Conservation (phyloP, 2,797 vertebrate genomes). For the Melanogrammus aeglefinus region DNA sequence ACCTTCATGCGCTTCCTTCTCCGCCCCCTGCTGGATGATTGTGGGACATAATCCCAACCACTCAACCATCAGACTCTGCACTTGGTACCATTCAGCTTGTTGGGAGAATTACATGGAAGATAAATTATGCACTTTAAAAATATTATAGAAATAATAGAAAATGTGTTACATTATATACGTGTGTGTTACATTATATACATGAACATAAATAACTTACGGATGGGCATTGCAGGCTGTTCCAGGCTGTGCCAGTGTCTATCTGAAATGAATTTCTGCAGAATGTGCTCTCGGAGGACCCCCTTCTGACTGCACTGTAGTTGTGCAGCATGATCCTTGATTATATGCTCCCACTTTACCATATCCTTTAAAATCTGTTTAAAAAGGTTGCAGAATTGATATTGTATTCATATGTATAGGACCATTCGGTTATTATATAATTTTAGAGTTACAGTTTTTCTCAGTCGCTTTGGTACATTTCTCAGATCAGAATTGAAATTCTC, state of each 20-base stretch:
- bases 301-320: conserved; percentile 74
- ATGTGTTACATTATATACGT: background rate
- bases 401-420: background rate
- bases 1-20: conserved; percentile 69
- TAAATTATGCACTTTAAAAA: background rate
- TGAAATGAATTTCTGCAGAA: conserved; percentile 71
- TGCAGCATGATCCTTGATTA: conserved; percentile 51
- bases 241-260: conserved; percentile 77
- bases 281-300: conserved; percentile 74
- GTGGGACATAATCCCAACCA: conserved; percentile 82
- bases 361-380: conserved; percentile 68
- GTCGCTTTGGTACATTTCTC: no score
- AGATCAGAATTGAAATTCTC: no score
- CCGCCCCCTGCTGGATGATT: conserved; percentile 63
- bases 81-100: conserved; percentile 28
- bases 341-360: conserved; percentile 63
- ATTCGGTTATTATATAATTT: background rate
- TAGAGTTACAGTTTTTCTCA: no score
- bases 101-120: conserved; percentile 48
- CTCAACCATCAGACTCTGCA: conserved; percentile 71
- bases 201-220: conserved; percentile 52
- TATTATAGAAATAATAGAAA: background rate
- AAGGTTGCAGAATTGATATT: background rate
- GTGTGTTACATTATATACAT: background rate
- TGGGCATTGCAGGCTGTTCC: conserved; percentile 66